phyloP scores from a whole-genome alignment of 2,888 invertebrate genomes.

The Eubasilissa splendida region DNA sequence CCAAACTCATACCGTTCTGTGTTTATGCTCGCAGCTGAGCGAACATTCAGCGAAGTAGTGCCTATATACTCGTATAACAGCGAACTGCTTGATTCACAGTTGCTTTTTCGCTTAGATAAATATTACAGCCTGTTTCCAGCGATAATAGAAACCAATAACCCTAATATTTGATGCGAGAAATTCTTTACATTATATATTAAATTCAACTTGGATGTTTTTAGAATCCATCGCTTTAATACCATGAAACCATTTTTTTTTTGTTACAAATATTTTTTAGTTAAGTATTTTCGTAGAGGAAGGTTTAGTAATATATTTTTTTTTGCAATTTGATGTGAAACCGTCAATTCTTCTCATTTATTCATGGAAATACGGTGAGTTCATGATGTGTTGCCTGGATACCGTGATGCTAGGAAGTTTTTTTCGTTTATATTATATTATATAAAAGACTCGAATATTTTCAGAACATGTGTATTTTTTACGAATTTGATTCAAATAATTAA shows the following conservation, averaged over 20 bases:
- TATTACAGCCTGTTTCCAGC: not conserved
- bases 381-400: too few relatives aligned
- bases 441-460: too few relatives aligned
- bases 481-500: too few relatives aligned
- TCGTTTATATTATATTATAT: too few relatives aligned
- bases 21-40: constrained; percentile 23
- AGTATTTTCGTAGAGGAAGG: too few relatives aligned
- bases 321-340: not conserved
- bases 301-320: not conserved
- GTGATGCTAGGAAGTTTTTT: too few relatives aligned
- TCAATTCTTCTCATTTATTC: not conserved
- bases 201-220: not conserved
- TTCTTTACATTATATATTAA: not conserved
- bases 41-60: constrained; percentile 1
- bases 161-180: constrained; percentile 12
- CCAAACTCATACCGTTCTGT: constrained; percentile 29
- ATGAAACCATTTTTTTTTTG: too few relatives aligned
- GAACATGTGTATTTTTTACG: too few relatives aligned
- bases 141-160: constrained; percentile 34
- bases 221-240: not conserved
- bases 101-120: not conserved
- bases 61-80: not conserved
- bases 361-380: not conserved
- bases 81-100: not conserved
- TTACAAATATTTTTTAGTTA: too few relatives aligned